These are phyloP conservation scores for Lepetodrilus schrolli DNA, from an alignment of 2,888 invertebrate genomes.

Conservation along the genomic window DNA sequence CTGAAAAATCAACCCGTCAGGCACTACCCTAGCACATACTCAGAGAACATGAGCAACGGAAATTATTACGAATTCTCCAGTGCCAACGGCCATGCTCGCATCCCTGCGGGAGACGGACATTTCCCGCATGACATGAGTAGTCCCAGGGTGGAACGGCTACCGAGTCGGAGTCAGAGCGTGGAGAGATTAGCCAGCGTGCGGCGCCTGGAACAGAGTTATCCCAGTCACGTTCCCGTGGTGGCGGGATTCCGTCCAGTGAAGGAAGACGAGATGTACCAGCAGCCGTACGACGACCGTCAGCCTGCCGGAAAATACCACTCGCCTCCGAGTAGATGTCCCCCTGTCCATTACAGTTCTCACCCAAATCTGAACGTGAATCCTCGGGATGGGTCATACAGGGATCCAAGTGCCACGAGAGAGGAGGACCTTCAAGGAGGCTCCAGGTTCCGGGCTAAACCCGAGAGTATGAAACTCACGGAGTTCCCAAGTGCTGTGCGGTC, in stretches of 20 bases:
- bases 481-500: background rate
- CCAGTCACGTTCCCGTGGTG: background rate
- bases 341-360: too few species aligned
- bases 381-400: too few species aligned
- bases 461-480: background rate
- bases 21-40: background rate
- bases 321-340: too few species aligned
- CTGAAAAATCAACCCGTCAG: background rate
- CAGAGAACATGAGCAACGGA: background rate
- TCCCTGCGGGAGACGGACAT: background rate
- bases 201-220: background rate
- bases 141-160: background rate
- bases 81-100: background rate
- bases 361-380: too few species aligned
- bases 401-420: too few species aligned
- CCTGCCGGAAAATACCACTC: too few species aligned
- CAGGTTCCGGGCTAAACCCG: too few species aligned
- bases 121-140: background rate
- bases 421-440: too few species aligned
- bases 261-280: too few species aligned
- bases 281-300: too few species aligned
- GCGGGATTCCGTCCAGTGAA: background rate
- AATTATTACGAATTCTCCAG: too few species aligned
- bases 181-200: background rate
- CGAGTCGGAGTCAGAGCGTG: background rate